Evolutionary conservation across 2,797 vertebrate species (phyloP), one percentile per base, ranked within the genome.

Genomic region (Masticophis lateralis): DNA sequence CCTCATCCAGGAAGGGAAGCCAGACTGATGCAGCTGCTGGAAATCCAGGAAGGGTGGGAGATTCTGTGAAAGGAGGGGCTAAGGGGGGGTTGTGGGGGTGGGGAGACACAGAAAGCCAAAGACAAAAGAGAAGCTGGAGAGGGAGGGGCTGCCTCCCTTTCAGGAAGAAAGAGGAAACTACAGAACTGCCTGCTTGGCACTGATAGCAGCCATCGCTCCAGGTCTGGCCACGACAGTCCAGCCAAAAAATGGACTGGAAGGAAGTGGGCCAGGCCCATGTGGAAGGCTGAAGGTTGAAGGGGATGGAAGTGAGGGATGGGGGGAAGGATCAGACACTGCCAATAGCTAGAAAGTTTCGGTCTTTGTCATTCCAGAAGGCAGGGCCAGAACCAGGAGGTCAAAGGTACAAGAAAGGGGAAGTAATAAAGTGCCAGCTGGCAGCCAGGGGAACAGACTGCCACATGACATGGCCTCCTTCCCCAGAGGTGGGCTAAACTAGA

Each of bases 401-500:
- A 2, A 11, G 20, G 32, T 18, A 43, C 18, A 20, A 16, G 14
- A n/a, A 8, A 69, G 14, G 66, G 66, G 14, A 69, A 18, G 25
- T 5, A 2, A 9, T 27, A 51, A 25, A 5, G 53, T 16, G 86
- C 1, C 53, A 28, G 14, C 27, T 14, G 11, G 1, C 51, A 14
- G 13, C 16, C 14, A 0, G 6, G 51, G 22, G 53, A 53, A 55
- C 47, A 55, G 8, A n/a, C 53, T 16, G 51, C 86, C 55, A 4
- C 2, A 4, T 5, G 53, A 32, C 0, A 0, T n/a, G 18, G 7
- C 27, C 53, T 32, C 28, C 28, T 0, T 28, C 7, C 28, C n/a
- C 16, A 87, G 55, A 37, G 69, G 69, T 20, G 18, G 69, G 32
- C 3, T 20, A 20, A 1, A 20, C 69, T 43, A 79, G 32, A 43